These are phyloP conservation scores for Poecilia picta DNA, from an alignment of 2,797 vertebrate species.

Conservation along the genomic window DNA sequence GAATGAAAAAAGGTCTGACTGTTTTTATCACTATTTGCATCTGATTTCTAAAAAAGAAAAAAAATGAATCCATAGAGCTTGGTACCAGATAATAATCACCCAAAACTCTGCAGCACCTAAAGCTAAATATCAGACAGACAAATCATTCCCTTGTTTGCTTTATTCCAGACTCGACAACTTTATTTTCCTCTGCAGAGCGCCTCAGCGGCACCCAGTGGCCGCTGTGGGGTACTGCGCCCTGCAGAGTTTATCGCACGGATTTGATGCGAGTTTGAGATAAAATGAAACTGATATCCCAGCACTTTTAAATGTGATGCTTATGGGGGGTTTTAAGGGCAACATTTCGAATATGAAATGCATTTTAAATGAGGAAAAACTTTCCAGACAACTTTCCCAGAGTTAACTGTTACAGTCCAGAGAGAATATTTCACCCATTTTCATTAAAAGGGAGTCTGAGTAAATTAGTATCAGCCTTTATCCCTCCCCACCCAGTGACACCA, in stretches of 20 bases:
- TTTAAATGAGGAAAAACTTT: constrained; percentile 61
- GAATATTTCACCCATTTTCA: constrained; percentile 63
- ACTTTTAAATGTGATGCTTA: constrained; percentile 60
- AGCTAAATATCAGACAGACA: constrained; percentile 59
- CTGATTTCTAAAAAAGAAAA: constrained; percentile 55
- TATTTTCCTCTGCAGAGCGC: constrained; percentile 67
- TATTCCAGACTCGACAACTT: constrained; percentile 23
- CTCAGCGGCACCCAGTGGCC: constrained; percentile 72
- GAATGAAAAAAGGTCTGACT: constrained; percentile 70
- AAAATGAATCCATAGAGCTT: constrained; percentile 26
- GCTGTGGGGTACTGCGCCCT: constrained; percentile 37
- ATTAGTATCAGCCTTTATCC: constrained; percentile 63
- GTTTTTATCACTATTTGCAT: constrained; percentile 51
- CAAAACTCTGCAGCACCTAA: constrained; percentile 19
- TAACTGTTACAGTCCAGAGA: constrained; percentile 54
- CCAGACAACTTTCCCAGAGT: constrained; percentile 51
- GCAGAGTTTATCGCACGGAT: constrained; percentile 41
- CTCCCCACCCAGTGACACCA: constrained; percentile 56
- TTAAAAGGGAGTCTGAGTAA: constrained; percentile 54
- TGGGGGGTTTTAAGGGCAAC: constrained; percentile 55
- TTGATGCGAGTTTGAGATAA: constrained; percentile 61
- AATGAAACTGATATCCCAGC: constrained; percentile 53
- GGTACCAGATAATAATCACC: constrained; percentile 48
- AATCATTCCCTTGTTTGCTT: constrained; percentile 66
- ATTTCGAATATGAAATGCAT: constrained; percentile 59